These are phyloP conservation scores for Corydoras maculifer DNA, from an alignment of 2,113 vertebrate species.

Conservation along the genomic window DNA sequence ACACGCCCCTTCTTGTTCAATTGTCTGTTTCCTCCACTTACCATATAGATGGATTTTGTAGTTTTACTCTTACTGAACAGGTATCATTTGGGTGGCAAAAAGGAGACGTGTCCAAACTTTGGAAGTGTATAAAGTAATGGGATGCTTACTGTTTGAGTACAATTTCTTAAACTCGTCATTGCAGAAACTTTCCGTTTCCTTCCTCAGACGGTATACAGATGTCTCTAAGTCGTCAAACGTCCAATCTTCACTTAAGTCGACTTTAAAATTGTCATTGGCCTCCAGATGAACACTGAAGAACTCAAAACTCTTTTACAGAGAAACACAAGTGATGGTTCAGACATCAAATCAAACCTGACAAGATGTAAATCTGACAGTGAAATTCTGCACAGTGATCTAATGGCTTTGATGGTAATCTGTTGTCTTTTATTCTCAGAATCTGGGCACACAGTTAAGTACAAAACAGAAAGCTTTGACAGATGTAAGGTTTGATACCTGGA, in stretches of 20 bases:
- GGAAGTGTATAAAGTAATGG: background rate
- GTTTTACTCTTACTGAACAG: no score
- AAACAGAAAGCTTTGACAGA: background rate
- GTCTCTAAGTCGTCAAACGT: conserved; percentile 30
- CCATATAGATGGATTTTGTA: no score
- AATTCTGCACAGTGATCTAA: no score
- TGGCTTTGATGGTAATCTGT: background rate
- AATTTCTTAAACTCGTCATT: conserved; percentile 14
- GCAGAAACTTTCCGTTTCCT: conserved; percentile 26
- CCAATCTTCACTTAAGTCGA: conserved; percentile 8
- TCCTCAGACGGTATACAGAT: conserved; percentile 31
- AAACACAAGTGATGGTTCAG: background rate
- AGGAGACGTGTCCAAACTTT: background rate
- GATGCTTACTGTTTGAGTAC: conserved; percentile 16
- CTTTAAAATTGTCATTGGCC: background rate
- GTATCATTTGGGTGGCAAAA: background rate
- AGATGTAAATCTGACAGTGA: no score
- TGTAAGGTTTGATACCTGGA: conserved; percentile 26
- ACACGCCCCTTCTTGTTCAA: no score
- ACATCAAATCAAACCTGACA: background rate
- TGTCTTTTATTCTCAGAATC: background rate
- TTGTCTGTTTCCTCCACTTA: no score
- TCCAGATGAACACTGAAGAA: background rate
- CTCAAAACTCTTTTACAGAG: conserved; percentile 19
- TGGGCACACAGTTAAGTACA: background rate